Conservation (phyloP, 2,888 invertebrate genomes). For the Trachelus troglodyta region DNA sequence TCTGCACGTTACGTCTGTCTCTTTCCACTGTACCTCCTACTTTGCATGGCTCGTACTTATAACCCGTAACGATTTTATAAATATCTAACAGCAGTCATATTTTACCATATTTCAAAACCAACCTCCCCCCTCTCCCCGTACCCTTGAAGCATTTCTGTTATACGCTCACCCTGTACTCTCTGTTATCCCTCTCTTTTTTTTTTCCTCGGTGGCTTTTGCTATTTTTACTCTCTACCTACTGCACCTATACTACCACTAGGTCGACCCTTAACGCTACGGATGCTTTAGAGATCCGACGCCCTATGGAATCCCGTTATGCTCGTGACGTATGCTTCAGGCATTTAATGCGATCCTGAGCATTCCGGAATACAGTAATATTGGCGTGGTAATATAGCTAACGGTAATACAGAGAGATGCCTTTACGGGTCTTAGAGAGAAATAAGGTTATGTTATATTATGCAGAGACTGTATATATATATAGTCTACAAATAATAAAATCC, state of each 20-base stretch:
- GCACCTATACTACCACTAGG: not conserved
- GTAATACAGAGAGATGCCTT: not conserved
- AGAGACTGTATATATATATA: not conserved
- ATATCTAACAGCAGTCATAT: constrained; percentile 44
- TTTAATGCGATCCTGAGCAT: not conserved
- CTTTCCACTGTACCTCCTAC: not conserved
- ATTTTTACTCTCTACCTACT: not conserved
- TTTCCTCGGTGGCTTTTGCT: not conserved
- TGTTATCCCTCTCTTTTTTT: not conserved
- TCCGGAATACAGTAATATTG: not conserved
- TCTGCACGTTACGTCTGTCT: not conserved
- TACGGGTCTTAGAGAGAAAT: not conserved
- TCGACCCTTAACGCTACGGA: not conserved
- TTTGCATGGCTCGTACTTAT: constrained; percentile 32
- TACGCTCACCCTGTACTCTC: not conserved
- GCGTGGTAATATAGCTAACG: not conserved
- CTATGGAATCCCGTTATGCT: not conserved
- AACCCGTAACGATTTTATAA: constrained; percentile 49
- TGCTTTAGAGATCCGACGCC: not conserved
- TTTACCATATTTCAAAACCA: constrained; percentile 4
- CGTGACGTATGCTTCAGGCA: not conserved
- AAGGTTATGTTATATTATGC: not conserved
- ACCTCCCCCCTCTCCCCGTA: not conserved
- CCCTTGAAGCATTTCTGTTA: constrained; percentile 8
- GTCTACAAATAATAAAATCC: not conserved